Conservation (phyloP, 2,888 invertebrate genomes). For the Drosophila diplacantha region DNA sequence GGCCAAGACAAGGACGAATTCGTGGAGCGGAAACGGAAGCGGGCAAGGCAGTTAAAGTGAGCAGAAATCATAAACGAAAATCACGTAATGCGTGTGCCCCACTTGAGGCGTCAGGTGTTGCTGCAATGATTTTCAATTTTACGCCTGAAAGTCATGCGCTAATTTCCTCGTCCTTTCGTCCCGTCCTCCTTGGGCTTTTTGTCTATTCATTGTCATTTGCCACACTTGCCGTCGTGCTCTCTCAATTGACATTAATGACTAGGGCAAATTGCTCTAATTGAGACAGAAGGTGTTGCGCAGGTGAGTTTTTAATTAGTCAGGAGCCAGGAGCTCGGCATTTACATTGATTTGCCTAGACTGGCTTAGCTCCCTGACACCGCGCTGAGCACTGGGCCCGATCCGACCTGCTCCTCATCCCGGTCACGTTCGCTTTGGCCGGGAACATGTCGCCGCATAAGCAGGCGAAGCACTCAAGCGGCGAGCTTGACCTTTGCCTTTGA, state of each 20-base stretch:
- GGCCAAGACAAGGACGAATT: conserved; percentile 53
- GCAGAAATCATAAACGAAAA: conserved; percentile 74
- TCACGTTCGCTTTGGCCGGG: conserved; percentile 16
- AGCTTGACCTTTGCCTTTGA: conserved; percentile 56
- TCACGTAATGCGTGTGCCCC: conserved; percentile 62
- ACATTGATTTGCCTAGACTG: conserved; percentile 28
- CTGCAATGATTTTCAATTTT: conserved; percentile 74
- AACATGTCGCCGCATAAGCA: conserved; percentile 34
- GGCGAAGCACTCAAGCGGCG: conserved; percentile 26
- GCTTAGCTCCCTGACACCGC: not conserved
- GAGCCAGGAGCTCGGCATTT: conserved; percentile 12
- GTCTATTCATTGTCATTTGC: conserved; percentile 70
- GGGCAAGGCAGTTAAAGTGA: conserved; percentile 67
- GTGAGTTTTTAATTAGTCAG: conserved; percentile 58
- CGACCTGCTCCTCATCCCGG: conserved; percentile 15
- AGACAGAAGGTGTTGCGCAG: conserved; percentile 51
- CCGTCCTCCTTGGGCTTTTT: conserved; percentile 10
- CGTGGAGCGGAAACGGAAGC: conserved; percentile 56
- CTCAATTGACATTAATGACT: conserved; percentile 70
- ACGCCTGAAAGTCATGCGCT: conserved; percentile 69
- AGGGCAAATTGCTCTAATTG: conserved; percentile 64
- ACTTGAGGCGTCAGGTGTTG: conserved; percentile 63
- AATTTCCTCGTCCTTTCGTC: conserved; percentile 57
- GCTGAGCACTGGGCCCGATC: conserved; percentile 18
- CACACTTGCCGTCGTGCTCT: conserved; percentile 34